Base-by-base conservation (phyloP, 2,888 invertebrate species). In the Drosophila diplacantha region DNA sequence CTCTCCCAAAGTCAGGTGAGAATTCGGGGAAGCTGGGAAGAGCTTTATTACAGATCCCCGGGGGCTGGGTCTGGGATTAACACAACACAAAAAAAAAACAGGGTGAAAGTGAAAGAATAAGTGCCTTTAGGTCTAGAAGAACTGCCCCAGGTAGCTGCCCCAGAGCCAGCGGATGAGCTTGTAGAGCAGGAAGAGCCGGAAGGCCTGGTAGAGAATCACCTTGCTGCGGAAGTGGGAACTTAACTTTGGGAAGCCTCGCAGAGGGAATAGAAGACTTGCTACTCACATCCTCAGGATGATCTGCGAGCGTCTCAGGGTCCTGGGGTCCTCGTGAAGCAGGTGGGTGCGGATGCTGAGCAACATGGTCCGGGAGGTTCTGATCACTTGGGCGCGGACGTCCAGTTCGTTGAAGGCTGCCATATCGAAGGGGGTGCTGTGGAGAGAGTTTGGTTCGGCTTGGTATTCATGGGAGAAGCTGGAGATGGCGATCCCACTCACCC, bases 1-100 rank as follows among this genome's bases (percentile, higher is more conserved):
- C 43, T 78, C 32, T 73, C 64, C n/a, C 77, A 84, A 44, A 81
- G 73, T 58, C 73, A 85, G 79, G 86, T 87, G 69, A 29, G 26
- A 8, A 8, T 24, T 5, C 7, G 7, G 24, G 8, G n/a, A n/a
- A n/a, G n/a, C n/a, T 26, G 38, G 8, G 5, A 14, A 29, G 12
- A 7, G 8, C 18, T 46, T 46, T 46, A 46, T 14, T 46, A 14
- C 16, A 12, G n/a, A 18, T n/a, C n/a, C n/a, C 5, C 18, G 18
- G 11, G 11, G 20, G n/a, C 9, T 41, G 12, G 7, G 18, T 5
- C 7, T 12, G 3, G 6, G 12, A 14, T 20, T 20, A 1, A 11
- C 35, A 35, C 35, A 16, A 35, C 6, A 24, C 24, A 24, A 37
- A 43, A 14, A 22, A 22, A 22, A 0, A 22, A 22, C 22, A 5